Evolutionary conservation across 2,797 vertebrate species (phyloP), one percentile per base, ranked within the genome.

Genomic region (Gephyroberyx darwinii): DNA sequence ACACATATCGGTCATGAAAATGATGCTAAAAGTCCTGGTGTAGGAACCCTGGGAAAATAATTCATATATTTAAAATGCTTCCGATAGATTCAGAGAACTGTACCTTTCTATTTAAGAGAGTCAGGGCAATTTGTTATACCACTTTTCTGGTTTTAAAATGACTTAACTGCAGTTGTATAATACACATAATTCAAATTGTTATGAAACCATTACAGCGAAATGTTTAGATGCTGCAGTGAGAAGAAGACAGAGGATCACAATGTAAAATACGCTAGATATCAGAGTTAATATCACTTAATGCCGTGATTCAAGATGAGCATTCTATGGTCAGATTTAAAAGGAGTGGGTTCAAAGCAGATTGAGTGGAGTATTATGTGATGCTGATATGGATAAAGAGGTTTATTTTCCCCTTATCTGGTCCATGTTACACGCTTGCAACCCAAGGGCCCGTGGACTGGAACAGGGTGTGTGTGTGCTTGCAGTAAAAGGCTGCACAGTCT

Each of bases 401-500:
- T 16, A 3, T 71, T 74, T 72, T 73, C 37, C 51, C 39, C 41
- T 67, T 43, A 3, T 26, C 31, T 48, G 26, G 39, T 13, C 1
- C 39, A 41, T 41, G 10, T 13, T 41, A 66, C n/a, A 8, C 12
- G 65, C 61, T 68, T 52, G 51, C 30, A 61, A 47, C 65, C 50
- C 8, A 1, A 39, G 16, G 19, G 33, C 51, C 14, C 59, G 41
- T 51, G 54, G 72, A 31, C 14, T 9, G 37, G 17, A 74, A 53
- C 39, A 51, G 65, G 68, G 54, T 61, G 48, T 50, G 48, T 50
- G 4, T 73, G 74, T 53, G 61, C 70, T 55, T 79, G 65, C 69
- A 73, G 53, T 14, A 35, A 71, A 70, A 47, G 51, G 69, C 62
- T 69, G 69, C 75, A 76, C 37, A 6, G 37, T 81, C 81, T 80